Base-by-base conservation (phyloP, 2,888 invertebrate species). In the Lochmaea crataegi region DNA sequence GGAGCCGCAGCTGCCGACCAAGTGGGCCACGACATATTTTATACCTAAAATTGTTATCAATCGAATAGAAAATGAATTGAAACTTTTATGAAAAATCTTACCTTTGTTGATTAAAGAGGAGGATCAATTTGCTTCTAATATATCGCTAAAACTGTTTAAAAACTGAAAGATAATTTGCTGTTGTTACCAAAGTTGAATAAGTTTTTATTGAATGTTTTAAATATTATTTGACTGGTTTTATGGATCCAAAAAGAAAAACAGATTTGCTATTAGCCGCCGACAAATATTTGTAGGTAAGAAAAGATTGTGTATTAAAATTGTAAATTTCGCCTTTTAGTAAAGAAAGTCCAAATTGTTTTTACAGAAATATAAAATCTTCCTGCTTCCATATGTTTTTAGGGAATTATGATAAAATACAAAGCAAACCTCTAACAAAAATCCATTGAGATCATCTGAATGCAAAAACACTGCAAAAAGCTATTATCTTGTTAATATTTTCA, bases 11-110 rank as follows among this genome's bases (percentile, higher is more conserved):
- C 73, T 11, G 80, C 77, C 68, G 83, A 82, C 86, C 86, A 86
- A 64, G 83, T 81, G 18, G 83, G 80, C 87, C 86, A 87, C 70
- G 86, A 85, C 86, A 87, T 87, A 14, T 51, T 58, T 32, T 32
- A 7, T 32, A 63, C 64, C 77, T 77, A 76, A 77, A 77, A 80
- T 38, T 56, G n/a, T 38, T 38, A 4, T 22, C 42, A 38, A 41
- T 26, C 7, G 41, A 16, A 61, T 16, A 61, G 41, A 32, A 32
- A 32, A 32, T 32, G 12, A n/a, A 48, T 60, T 60, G 7, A 65
- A n/a, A 14, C 10, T 32, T 65, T 14, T 10, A 61, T 41, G 41
- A 38, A 41, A 7, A 14, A 12, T 9, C 61, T 61, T 61, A 61
- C 61, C 42, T 61, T 32, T 4, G 48, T n/a, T n/a, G 18, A 2